phyloP scores from a whole-genome alignment of 2,113 vertebrate genomes.

The Forbesichthys agassizii region DNA sequence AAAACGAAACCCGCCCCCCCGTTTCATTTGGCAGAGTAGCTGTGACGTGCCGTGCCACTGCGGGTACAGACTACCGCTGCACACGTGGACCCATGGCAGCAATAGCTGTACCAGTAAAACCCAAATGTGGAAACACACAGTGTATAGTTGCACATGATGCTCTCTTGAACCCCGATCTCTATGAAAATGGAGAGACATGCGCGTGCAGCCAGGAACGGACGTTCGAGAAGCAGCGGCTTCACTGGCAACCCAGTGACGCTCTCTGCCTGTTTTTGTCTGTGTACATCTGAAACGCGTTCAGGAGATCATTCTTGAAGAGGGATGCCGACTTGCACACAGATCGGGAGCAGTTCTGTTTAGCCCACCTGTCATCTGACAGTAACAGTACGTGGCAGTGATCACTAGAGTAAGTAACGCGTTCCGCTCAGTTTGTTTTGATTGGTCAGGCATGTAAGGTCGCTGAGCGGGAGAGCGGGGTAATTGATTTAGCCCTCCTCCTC shows the following conservation, averaged over 20 bases:
- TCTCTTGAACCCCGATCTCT: background rate
- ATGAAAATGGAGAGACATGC: background rate
- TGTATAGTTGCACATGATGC: background rate
- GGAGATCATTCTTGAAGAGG: background rate
- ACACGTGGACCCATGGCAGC: conserved; percentile 6
- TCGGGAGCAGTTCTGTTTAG: background rate
- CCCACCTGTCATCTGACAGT: background rate
- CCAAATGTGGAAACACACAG: conserved; percentile 12
- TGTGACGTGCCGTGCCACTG: background rate
- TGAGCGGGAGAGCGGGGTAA: too few species aligned
- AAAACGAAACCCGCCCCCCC: conserved; percentile 62
- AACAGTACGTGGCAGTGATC: background rate
- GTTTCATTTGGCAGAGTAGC: conserved; percentile 44
- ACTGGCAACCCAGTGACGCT: background rate
- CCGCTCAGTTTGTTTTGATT: background rate
- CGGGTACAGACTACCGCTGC: conserved; percentile 5
- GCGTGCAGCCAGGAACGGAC: background rate
- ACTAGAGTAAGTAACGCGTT: background rate
- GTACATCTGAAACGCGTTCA: background rate
- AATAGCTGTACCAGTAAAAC: too few species aligned
- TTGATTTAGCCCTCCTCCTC: too few species aligned
- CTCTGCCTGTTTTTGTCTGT: background rate
- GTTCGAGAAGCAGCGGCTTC: background rate
- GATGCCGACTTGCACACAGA: background rate
- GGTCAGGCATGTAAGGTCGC: background rate